Conservation (phyloP, 2,113 vertebrate genomes). For the Holacanthus passer region DNA sequence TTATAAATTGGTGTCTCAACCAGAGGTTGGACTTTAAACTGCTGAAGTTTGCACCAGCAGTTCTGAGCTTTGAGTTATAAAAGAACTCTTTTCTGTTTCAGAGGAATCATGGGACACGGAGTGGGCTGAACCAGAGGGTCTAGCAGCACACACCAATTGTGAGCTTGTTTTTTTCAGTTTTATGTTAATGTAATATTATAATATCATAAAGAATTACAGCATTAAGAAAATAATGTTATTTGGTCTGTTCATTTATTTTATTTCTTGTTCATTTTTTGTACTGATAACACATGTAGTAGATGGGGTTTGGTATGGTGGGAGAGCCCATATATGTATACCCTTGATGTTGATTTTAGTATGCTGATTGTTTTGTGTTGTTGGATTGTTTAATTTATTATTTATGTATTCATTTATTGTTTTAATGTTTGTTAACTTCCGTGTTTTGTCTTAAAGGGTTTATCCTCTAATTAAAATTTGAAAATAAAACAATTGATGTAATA, state of each 20-base stretch:
- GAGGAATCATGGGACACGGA: constrained; percentile 83
- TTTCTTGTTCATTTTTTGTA: too few species aligned
- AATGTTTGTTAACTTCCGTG: too few species aligned
- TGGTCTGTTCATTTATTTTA: too few species aligned
- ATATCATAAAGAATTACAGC: neutral
- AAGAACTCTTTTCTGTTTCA: constrained; percentile 62
- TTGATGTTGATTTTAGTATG: too few species aligned
- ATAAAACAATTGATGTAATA: neutral
- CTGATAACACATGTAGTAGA: too few species aligned
- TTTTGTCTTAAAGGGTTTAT: too few species aligned
- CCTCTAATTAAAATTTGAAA: too few species aligned
- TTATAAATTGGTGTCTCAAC: neutral
- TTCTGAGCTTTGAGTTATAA: constrained; percentile 18
- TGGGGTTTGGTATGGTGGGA: too few species aligned
- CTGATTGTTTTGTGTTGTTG: too few species aligned
- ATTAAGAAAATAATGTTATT: neutral
- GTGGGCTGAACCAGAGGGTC: constrained; percentile 79
- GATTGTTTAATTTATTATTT: too few species aligned
- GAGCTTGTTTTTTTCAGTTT: constrained; percentile 52
- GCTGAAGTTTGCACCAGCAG: neutral
- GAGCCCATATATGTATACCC: too few species aligned
- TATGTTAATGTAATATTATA: neutral
- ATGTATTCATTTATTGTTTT: too few species aligned
- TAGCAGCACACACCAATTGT: constrained; percentile 76
- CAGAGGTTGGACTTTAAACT: neutral